Evolutionary conservation across 1,140 invertebrate species (phyloP), one percentile per base, ranked within the genome.

Genomic region (Wasmannia auropunctata): DNA sequence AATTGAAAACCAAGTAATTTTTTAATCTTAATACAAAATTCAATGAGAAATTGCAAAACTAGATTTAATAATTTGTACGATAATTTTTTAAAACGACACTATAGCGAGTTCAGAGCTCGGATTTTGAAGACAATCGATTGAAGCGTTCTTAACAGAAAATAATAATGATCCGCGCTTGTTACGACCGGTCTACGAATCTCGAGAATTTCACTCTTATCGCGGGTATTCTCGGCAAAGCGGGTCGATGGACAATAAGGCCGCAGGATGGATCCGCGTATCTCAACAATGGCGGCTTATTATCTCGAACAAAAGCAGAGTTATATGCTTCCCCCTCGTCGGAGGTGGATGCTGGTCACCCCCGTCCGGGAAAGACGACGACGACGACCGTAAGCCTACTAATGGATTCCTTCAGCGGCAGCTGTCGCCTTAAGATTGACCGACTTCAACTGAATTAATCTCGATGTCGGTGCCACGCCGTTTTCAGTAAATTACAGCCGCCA

Each of bases 271-370:
- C 87, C 88, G 90, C 86, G 88, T 91, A 91, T 93, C 86, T 91
- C 90, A 90, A 94, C 93, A 94, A 93, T 93, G 92, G 89, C 88
- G 91, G 93, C 93, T 94, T 94, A 94, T 94, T 94, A 93, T 93
- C 91, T 90, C 75, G 91, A 89, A 94, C 93, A 94, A 94, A 94
- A 93, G 93, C 92, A 77, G 70, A 89, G 90, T 91, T 91, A 88
- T 91, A 88, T 88, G 86, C 62, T 83, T 83, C 75, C 54, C 67
- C 84, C 65, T 79, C 70, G 40, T 72, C 46, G 79, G 70, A 84
- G 89, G 86, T 86, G 87, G 77, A 67, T 87, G 74, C 91, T 67
- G 85, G 86, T 70, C 87, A 85, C 86, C 86, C 87, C 76, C n/a
- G n/a, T n/a, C 67, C 69, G 74, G 46, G 85, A 90, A 91, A 93